These are phyloP conservation scores for Hyposmocoma kahamanoa DNA, from an alignment of 1,140 invertebrate genomes.

Conservation along the genomic window DNA sequence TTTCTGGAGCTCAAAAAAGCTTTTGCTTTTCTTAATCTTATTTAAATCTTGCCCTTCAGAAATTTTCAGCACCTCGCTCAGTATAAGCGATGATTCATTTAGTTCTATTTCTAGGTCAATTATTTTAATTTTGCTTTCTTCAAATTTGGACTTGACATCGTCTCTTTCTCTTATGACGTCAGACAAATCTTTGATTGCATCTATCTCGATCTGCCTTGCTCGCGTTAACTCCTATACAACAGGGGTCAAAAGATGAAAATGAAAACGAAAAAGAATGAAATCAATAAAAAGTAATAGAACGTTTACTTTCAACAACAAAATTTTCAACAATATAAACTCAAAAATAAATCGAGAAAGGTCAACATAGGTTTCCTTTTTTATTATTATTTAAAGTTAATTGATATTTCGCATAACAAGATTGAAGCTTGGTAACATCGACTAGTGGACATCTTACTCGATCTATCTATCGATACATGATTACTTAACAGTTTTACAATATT, in stretches of 20 bases:
- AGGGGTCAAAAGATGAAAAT: constrained; percentile 44
- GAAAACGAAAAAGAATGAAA: constrained; percentile 47
- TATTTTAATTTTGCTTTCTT: constrained; percentile 57
- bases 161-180: constrained; percentile 48
- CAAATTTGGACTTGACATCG: constrained; percentile 48
- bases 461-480: constrained; percentile 62
- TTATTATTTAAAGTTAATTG: constrained; percentile 56
- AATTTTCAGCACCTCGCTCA: constrained; percentile 61
- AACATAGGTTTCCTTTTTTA: constrained; percentile 53
- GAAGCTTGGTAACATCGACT: constrained; percentile 63
- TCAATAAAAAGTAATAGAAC: constrained; percentile 33
- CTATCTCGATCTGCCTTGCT: constrained; percentile 52
- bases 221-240: constrained; percentile 50
- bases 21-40: constrained; percentile 57
- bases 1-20: constrained; percentile 63
- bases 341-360: constrained; percentile 57
- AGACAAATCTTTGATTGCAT: constrained; percentile 45
- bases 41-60: constrained; percentile 49
- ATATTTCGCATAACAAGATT: constrained; percentile 64
- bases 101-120: constrained; percentile 67
- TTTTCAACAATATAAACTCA: constrained; percentile 58
- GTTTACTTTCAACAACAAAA: constrained; percentile 54
- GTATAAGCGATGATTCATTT: constrained; percentile 61
- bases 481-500: constrained; percentile 69
- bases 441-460: constrained; percentile 64